Conservation (phyloP, 2,113 vertebrate species). For the Ceratotherium simum region DNA sequence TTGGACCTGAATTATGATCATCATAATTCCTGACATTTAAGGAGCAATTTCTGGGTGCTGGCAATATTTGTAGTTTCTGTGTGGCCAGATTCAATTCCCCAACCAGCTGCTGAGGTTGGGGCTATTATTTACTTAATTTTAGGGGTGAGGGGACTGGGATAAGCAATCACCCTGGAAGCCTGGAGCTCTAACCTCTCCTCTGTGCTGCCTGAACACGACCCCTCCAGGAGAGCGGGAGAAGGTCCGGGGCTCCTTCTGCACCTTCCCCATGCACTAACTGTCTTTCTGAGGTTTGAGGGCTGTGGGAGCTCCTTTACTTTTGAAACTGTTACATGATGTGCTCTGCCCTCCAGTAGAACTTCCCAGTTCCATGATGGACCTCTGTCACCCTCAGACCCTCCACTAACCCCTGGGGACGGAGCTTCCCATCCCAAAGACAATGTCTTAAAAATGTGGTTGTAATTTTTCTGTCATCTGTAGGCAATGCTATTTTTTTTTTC, state of each 20-base stretch:
- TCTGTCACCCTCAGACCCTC: not conserved
- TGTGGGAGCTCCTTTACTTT: too few relatives aligned
- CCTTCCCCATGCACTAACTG: fast-evolving
- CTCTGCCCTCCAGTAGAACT: not conserved
- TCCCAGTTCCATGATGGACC: fast-evolving
- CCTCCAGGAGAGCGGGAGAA: not conserved
- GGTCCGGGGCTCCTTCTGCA: too few relatives aligned
- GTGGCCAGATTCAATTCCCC: fast-evolving
- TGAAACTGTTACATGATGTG: fast-evolving
- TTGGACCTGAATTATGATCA: fast-evolving
- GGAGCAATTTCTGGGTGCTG: fast-evolving
- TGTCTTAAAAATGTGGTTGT: not conserved
- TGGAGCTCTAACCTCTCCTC: fast-evolving
- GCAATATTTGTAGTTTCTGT: fast-evolving
- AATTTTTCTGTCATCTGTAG: not conserved
- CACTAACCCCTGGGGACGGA: fast-evolving
- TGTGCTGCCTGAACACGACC: not conserved
- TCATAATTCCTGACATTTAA: fast-evolving
- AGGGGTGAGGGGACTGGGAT: fast-evolving
- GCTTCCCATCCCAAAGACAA: fast-evolving
- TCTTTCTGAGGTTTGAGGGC: not conserved
- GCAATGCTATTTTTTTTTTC: not conserved
- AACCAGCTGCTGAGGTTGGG: fast-evolving
- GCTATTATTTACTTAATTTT: not conserved
- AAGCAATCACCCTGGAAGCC: too few relatives aligned